Evolutionary conservation across 2,797 vertebrate genomes (phyloP).

Genomic region (Alcedo quadribrachys): DNA sequence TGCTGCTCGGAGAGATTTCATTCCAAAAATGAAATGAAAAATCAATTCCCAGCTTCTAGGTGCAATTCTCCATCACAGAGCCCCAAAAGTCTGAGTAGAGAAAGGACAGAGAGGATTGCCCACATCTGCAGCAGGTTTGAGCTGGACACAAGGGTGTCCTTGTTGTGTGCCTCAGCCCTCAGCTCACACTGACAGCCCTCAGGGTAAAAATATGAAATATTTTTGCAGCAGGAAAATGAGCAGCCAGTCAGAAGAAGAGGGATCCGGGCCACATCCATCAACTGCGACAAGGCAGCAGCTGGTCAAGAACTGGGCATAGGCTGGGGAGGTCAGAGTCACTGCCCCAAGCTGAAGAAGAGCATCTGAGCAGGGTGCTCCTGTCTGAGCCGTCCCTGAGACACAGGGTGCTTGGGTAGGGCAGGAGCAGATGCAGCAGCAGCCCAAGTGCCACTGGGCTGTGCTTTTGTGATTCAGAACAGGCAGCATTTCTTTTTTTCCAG

Average conservation of each 20-base stretch:
- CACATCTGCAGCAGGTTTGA: rapidly evolving
- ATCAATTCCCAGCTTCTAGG: neutral
- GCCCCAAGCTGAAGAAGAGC: neutral
- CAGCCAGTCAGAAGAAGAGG: neutral
- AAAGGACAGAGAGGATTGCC: neutral
- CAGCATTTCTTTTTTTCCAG: conserved; percentile 22
- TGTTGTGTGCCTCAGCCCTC: rapidly evolving
- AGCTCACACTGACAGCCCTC: neutral
- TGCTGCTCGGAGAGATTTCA: neutral
- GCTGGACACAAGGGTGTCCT: neutral
- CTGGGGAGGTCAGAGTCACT: neutral
- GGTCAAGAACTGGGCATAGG: neutral
- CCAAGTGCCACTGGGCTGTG: neutral
- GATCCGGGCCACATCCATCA: neutral
- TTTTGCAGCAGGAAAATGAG: neutral
- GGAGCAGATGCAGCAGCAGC: neutral
- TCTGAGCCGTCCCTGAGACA: neutral
- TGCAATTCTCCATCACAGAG: neutral
- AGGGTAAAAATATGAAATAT: neutral
- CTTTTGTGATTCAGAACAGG: conserved; percentile 60
- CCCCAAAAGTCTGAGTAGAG: neutral
- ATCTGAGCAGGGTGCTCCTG: neutral
- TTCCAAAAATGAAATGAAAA: neutral
- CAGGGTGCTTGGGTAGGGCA: neutral
- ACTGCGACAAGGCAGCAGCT: rapidly evolving